Evolutionary conservation across 2,888 invertebrate species (phyloP).

Genomic region (Platerodrilus igneus): DNA sequence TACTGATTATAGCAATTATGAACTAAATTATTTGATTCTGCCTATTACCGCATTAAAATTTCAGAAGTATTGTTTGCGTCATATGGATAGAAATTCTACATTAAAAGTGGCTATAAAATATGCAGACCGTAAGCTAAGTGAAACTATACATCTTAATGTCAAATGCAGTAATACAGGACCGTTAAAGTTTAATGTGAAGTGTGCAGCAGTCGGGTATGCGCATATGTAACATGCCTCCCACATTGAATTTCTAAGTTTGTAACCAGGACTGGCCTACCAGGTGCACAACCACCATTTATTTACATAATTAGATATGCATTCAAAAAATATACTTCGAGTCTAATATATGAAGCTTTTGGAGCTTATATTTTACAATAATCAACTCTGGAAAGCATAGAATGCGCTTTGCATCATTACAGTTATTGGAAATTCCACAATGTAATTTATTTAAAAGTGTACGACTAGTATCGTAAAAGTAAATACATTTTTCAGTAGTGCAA

Average conservation of each 20-base stretch:
- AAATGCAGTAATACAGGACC: conserved; percentile 34
- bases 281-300: no score
- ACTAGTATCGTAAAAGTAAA: conserved; percentile 17
- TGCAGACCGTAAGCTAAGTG: conserved; percentile 31
- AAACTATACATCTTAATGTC: conserved; percentile 38
- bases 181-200: conserved; percentile 32
- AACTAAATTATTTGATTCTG: no score
- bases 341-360: no score
- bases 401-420: no score
- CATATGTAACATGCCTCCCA: conserved; percentile 26
- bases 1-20: no score
- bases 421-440: conserved; percentile 12
- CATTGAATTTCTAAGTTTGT: conserved; percentile 23
- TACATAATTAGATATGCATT: no score
- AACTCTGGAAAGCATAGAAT: no score
- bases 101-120: conserved; percentile 32
- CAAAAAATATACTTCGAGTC: no score
- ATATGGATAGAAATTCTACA: conserved; percentile 31
- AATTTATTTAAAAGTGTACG: conserved; percentile 17
- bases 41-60: no score
- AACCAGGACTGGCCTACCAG: conserved; percentile 17
- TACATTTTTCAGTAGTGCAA: conserved; percentile 20
- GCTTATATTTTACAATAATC: no score
- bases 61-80: conserved; percentile 25
- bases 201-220: conserved; percentile 26